Evolutionary conservation across 23 tunicate genomes (phyloP).

Genomic region (Halocynthia aurantium): DNA sequence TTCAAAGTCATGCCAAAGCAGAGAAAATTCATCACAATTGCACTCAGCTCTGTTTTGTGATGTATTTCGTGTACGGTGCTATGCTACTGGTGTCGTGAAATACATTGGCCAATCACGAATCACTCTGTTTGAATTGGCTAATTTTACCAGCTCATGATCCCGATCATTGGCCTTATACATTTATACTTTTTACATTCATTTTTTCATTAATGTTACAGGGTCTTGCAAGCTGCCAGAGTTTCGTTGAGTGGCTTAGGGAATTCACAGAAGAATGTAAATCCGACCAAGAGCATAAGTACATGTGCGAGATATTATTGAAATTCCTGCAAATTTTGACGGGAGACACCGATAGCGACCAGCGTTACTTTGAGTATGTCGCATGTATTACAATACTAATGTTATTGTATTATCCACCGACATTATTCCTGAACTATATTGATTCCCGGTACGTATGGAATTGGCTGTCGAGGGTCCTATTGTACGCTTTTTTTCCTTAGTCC

Average conservation of each 20-base stretch:
- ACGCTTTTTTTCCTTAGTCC: constrained; percentile 24
- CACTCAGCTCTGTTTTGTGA: too few relatives aligned
- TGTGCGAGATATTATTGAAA: not conserved
- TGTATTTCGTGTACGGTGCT: not conserved
- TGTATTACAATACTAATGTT: not conserved
- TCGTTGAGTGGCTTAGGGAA: not conserved
- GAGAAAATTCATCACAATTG: too few relatives aligned
- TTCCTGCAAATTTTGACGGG: not conserved
- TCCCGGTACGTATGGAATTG: not conserved
- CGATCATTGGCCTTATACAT: too few relatives aligned
- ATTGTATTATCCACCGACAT: not conserved
- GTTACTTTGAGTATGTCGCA: not conserved
- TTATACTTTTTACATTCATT: too few relatives aligned
- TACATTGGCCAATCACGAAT: not conserved
- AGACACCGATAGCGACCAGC: not conserved
- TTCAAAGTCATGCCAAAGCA: too few relatives aligned
- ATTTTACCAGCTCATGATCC: too few relatives aligned
- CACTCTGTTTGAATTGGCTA: too few relatives aligned
- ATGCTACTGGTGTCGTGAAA: not conserved
- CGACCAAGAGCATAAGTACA: not conserved
- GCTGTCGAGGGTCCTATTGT: not conserved
- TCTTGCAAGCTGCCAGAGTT: not conserved
- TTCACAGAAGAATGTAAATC: not conserved
- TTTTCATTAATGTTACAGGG: not conserved
- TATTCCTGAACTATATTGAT: not conserved